Conservation (phyloP, 2,797 vertebrate genomes). For the Potorous gilbertii region DNA sequence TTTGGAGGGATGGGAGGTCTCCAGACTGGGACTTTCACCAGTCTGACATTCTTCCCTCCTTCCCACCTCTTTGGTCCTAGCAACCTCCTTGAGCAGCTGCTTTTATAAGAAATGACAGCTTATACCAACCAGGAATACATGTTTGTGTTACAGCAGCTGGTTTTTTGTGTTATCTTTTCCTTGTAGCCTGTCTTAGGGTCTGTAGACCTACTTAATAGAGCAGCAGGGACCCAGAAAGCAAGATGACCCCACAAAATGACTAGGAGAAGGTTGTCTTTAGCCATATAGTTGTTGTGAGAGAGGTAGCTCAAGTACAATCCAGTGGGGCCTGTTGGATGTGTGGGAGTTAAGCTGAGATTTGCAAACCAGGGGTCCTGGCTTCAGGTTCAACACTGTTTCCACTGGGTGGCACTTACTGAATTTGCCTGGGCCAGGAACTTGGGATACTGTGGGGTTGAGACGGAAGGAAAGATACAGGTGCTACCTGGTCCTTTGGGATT, state of each 20-base stretch:
- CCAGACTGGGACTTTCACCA: not conserved
- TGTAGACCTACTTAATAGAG: conserved; percentile 25
- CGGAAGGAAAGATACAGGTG: not conserved
- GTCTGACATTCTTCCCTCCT: not conserved
- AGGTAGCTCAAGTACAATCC: not conserved
- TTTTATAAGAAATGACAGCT: not conserved
- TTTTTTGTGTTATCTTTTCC: not conserved
- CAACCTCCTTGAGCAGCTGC: not conserved
- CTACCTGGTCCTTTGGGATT: not conserved
- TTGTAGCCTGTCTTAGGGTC: not conserved
- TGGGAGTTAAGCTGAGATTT: not conserved
- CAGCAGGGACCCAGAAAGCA: not conserved
- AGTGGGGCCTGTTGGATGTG: not conserved
- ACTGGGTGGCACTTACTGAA: not conserved
- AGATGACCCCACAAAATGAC: not conserved
- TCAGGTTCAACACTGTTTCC: not conserved
- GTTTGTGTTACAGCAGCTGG: not conserved
- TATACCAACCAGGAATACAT: conserved; percentile 2
- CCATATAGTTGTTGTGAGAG: not conserved
- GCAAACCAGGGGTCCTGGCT: not conserved
- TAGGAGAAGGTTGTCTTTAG: not conserved
- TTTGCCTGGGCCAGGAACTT: not conserved
- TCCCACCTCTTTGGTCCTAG: not conserved
- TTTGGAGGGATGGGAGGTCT: not conserved
- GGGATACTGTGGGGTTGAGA: not conserved